Evolutionary conservation across 2,888 invertebrate species (phyloP).

Genomic region (Nebria brevicollis): DNA sequence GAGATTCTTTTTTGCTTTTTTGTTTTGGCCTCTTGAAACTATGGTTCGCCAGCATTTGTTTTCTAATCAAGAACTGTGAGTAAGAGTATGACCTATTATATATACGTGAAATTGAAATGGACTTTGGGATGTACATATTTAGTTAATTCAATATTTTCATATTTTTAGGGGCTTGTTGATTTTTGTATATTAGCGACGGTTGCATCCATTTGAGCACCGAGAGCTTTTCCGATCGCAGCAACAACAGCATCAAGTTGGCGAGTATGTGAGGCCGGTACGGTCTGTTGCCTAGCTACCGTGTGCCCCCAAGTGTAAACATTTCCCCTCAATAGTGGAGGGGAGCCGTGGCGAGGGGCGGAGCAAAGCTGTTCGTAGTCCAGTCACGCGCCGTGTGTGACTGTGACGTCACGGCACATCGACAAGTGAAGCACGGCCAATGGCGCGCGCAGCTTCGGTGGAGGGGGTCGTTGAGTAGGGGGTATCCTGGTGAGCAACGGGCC

Average conservation of each 20-base stretch:
- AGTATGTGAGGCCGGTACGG: slow-evolving; percentile 58
- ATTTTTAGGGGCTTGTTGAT: background rate
- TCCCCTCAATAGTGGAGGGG: slow-evolving; percentile 60
- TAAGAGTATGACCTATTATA: too few relatives aligned
- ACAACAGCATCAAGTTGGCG: slow-evolving; percentile 19
- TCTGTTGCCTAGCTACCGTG: slow-evolving; percentile 65
- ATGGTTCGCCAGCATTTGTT: too few relatives aligned
- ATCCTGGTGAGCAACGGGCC: slow-evolving; percentile 51
- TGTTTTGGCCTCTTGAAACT: too few relatives aligned
- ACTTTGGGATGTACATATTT: too few relatives aligned
- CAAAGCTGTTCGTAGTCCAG: slow-evolving; percentile 55
- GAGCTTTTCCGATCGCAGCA: background rate
- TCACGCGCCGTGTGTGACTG: slow-evolving; percentile 55
- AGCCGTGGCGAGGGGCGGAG: slow-evolving; percentile 49
- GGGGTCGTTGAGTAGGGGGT: slow-evolving; percentile 52
- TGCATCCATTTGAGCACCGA: background rate
- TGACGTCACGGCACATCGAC: slow-evolving; percentile 59
- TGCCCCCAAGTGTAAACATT: slow-evolving; percentile 63
- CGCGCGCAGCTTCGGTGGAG: slow-evolving; percentile 60
- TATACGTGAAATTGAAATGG: too few relatives aligned
- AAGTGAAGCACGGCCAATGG: slow-evolving; percentile 60
- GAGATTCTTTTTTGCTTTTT: slow-evolving; percentile 48
- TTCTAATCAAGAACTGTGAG: too few relatives aligned
- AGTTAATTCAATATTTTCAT: too few relatives aligned
- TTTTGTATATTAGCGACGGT: background rate